Conservation (phyloP, 2,888 invertebrate genomes). For the Eupelmus urozonus region DNA sequence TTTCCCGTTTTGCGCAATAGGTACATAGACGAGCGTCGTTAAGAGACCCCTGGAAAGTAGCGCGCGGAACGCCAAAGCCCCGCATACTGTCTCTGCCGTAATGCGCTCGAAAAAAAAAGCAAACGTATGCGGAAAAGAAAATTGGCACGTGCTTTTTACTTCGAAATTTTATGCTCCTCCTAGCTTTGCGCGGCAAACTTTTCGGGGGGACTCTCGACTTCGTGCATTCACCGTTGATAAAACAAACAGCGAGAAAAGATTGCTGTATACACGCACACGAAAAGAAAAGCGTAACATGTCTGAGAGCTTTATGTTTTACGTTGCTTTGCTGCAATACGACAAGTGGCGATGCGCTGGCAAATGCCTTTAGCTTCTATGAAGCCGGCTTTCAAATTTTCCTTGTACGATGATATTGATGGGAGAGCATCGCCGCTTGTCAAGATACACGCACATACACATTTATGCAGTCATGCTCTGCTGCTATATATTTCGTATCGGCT, state of each 20-base stretch:
- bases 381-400: background rate
- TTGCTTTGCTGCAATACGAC: conserved; percentile 9
- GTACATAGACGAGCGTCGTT: conserved; percentile 69
- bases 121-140: background rate
- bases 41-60: conserved; percentile 65
- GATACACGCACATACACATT: background rate
- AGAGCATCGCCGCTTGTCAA: conserved; percentile 24
- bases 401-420: background rate
- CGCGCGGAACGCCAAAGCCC: conserved; percentile 22
- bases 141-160: background rate
- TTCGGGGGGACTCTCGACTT: conserved; percentile 28
- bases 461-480: background rate
- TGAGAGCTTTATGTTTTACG: conserved; percentile 44
- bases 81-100: too few species aligned
- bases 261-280: background rate
- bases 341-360: conserved; percentile 20
- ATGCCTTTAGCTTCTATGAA: background rate
- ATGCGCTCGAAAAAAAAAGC: background rate
- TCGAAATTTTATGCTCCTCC: background rate
- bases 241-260: background rate
- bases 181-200: background rate
- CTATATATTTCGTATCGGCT: background rate
- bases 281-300: conserved; percentile 15
- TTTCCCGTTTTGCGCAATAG: conserved; percentile 78
- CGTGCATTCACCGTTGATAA: conserved; percentile 29